phyloP scores from a whole-genome alignment of 1,140 invertebrate species.

The Uloborus diversus region DNA sequence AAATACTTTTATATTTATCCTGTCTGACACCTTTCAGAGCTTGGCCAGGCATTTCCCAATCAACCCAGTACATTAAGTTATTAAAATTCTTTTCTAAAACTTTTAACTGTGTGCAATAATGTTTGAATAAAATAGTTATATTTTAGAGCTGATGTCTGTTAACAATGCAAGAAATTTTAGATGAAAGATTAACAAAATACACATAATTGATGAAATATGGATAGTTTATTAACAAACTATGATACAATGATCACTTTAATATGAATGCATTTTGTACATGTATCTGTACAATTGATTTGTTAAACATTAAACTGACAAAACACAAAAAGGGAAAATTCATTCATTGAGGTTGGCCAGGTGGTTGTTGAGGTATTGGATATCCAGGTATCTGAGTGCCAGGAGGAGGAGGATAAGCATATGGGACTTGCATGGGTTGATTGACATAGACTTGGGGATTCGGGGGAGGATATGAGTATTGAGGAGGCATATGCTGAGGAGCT shows the following conservation, averaged over 20 bases:
- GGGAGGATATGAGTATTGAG: conserved; percentile 3
- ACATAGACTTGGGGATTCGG: conserved; percentile 14
- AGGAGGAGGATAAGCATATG: conserved; percentile 21
- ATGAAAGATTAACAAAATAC: background rate
- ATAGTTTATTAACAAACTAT: conserved; percentile 26
- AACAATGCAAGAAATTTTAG: too few relatives aligned
- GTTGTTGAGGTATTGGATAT: conserved; percentile 29
- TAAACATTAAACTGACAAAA: background rate
- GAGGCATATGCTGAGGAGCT: conserved; percentile 1
- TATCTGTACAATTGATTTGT: background rate
- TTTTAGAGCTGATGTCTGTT: too few relatives aligned
- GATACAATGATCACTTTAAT: conserved; percentile 10
- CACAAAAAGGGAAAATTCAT: background rate
- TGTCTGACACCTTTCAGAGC: too few relatives aligned
- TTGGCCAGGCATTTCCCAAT: too few relatives aligned
- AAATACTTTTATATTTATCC: too few relatives aligned
- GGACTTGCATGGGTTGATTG: background rate
- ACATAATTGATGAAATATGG: conserved; percentile 10
- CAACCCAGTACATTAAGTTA: too few relatives aligned
- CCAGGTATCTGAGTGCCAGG: background rate
- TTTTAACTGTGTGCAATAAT: too few relatives aligned
- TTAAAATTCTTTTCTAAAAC: too few relatives aligned
- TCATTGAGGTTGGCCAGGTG: background rate
- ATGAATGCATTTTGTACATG: background rate
- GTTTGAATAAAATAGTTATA: too few relatives aligned